A percentile compares a stretch with the other conserved stretches of the same genome.
Evolutionary conservation across 2,113 vertebrate species (phyloP).

Genomic region (Bos indicus): DNA sequence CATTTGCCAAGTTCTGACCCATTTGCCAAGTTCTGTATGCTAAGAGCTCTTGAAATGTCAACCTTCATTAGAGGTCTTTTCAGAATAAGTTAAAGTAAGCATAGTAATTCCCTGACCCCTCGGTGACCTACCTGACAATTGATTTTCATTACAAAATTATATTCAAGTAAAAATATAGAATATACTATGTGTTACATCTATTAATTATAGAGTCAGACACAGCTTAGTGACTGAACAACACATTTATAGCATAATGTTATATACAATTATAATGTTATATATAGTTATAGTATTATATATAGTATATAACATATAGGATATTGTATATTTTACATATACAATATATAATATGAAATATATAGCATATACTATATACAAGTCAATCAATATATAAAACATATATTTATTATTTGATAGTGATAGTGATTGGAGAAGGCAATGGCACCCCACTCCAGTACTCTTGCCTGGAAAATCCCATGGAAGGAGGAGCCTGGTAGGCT

Average conservation of each 20-base stretch:
- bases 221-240: not conserved
- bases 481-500: no score
- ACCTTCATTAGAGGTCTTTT: not conserved
- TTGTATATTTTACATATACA: not conserved
- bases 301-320: not conserved
- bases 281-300: not conserved
- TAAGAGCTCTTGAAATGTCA: not conserved
- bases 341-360: not conserved
- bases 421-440: no score
- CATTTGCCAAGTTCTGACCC: not conserved
- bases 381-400: not conserved
- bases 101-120: not conserved
- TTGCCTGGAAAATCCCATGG: no score
- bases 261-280: not conserved
- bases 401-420: not conserved
- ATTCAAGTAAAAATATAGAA: not conserved
- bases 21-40: not conserved
- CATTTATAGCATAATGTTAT: not conserved
- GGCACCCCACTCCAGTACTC: no score
- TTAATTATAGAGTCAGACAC: not conserved
- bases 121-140: not conserved
- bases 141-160: not conserved
- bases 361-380: not conserved
- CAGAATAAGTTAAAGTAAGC: not conserved
- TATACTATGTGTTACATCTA: not conserved